A percentile compares a stretch with the other conserved stretches of the same genome.
Evolutionary conservation across 2,113 vertebrate species (phyloP).

Genomic region (Callospermophilus lateralis): DNA sequence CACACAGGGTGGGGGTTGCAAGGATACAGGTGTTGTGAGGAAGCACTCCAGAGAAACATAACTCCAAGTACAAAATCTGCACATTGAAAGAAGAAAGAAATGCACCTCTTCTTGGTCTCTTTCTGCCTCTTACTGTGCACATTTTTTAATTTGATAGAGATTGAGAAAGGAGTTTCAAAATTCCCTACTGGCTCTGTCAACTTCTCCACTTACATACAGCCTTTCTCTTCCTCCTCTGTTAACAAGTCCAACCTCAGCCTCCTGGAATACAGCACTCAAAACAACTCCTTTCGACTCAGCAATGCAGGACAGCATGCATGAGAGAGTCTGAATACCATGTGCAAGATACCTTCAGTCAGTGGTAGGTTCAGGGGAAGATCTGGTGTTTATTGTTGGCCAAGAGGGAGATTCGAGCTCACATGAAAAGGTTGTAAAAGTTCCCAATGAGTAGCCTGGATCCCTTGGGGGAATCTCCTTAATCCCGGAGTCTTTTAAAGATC

Average conservation of each 20-base stretch:
- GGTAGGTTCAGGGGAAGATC: background rate
- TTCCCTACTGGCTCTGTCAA: background rate
- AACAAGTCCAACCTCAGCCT: background rate
- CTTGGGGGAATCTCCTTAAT: conserved; percentile 51
- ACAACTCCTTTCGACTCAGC: background rate
- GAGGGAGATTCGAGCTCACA: conserved; percentile 20
- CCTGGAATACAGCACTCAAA: background rate
- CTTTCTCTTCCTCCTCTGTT: conserved; percentile 13
- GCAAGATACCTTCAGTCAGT: background rate
- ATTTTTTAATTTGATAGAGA: conserved; percentile 42
- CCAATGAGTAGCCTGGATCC: background rate
- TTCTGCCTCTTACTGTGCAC: conserved; percentile 14
- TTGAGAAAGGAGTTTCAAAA: conserved; percentile 52
- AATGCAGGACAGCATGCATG: background rate
- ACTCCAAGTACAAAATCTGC: background rate
- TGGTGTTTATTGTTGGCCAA: conserved; percentile 8
- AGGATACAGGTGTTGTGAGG: no score
- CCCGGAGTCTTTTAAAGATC: conserved; percentile 42
- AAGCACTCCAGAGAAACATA: background rate
- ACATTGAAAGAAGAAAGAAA: conserved; percentile 7
- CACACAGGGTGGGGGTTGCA: background rate
- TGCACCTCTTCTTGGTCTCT: background rate
- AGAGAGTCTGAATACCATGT: background rate
- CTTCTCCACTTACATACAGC: conserved; percentile 29
- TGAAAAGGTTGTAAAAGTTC: conserved; percentile 10